phyloP scores from a whole-genome alignment of 2,797 vertebrate species.

The Neostethus bicornis region DNA sequence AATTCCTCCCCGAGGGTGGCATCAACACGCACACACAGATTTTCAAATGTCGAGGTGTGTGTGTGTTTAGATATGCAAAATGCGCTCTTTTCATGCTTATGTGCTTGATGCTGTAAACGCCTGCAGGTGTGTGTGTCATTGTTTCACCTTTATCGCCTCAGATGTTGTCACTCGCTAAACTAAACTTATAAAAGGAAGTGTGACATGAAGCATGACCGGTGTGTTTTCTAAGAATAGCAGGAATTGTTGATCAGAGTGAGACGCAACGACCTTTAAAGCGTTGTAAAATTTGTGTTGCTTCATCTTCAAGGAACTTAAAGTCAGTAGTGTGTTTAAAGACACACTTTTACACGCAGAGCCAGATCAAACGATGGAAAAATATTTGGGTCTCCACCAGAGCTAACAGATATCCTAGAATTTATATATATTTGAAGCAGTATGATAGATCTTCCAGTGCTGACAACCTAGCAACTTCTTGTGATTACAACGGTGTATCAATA shows the following conservation, averaged over 20 bases:
- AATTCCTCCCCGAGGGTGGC: neutral
- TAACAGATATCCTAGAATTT: no score
- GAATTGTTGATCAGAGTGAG: neutral
- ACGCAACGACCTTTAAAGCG: no score
- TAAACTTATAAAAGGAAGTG: neutral
- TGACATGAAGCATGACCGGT: neutral
- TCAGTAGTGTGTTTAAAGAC: neutral
- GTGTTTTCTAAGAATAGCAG: no score
- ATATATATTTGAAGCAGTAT: no score
- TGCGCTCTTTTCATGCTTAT: neutral
- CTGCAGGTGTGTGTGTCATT: neutral
- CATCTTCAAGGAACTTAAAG: no score
- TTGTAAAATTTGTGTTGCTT: no score
- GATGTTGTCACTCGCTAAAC: neutral
- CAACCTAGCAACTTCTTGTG: no score
- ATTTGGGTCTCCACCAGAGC: no score
- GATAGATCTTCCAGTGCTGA: no score
- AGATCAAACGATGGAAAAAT: no score
- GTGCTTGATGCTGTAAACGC: neutral
- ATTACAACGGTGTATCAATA: no score
- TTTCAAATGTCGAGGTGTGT: neutral
- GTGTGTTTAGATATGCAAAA: neutral
- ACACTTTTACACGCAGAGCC: neutral
- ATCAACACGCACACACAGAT: neutral
- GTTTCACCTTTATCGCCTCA: neutral